A percentile compares a stretch with the other conserved stretches of the same genome.
Conservation (phyloP, 2,797 vertebrate genomes). For the Poeciliopsis gracilis region DNA sequence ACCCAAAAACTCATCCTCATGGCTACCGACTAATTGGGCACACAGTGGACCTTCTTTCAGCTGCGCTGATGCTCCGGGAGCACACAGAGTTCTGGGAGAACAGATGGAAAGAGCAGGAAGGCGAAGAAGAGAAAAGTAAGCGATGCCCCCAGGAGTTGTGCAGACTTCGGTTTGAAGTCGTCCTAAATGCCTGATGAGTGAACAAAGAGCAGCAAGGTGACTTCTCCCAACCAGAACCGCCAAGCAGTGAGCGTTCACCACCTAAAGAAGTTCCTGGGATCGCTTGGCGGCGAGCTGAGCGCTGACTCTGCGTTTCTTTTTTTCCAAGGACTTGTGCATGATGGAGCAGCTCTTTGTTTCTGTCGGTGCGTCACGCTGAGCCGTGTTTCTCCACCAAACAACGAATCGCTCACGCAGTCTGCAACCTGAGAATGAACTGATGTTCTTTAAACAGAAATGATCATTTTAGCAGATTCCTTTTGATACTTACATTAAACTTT, state of each 20-base stretch:
- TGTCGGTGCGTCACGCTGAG: conserved; percentile 14
- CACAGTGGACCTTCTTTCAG: conserved; percentile 6
- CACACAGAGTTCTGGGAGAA: conserved; percentile 30
- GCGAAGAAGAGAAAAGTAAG: conserved; percentile 36
- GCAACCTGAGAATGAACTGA: no score
- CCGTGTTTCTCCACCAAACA: conserved; percentile 1
- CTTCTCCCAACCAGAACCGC: conserved; percentile 46
- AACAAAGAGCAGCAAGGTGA: conserved; percentile 71
- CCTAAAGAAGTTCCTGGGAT: conserved; percentile 28
- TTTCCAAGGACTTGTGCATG: background rate
- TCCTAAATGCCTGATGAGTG: conserved; percentile 72
- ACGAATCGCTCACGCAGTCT: background rate
- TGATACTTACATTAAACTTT: no score
- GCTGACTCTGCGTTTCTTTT: conserved; percentile 20
- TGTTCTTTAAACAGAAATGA: no score
- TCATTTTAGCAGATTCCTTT: no score
- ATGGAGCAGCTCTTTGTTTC: conserved; percentile 30
- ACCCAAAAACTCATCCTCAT: conserved; percentile 2
- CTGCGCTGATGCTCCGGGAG: conserved; percentile 15
- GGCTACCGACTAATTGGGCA: background rate
- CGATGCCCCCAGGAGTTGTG: conserved; percentile 47
- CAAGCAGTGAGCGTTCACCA: conserved; percentile 9
- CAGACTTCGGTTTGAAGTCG: conserved; percentile 63
- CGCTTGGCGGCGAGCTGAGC: conserved; percentile 29
- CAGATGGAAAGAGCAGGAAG: conserved; percentile 10